Percentiles rank a stretch among this genome's conserved stretches.
Conservation (phyloP, 2,113 vertebrate species). For the Ceyx cyanopectus region DNA sequence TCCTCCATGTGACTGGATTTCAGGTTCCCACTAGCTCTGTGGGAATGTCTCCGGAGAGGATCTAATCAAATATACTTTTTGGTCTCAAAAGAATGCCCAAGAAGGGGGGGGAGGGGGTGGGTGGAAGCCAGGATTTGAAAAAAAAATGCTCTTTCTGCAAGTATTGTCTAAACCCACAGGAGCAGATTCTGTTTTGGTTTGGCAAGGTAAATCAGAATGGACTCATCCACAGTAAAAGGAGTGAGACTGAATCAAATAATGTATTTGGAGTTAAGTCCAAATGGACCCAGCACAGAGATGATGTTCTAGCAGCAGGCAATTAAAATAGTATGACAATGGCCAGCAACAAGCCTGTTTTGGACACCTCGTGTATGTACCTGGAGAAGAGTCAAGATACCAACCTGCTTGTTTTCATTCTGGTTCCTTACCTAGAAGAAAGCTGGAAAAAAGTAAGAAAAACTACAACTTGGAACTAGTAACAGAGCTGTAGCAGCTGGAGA, state of each 20-base stretch:
- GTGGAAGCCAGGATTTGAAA: background rate
- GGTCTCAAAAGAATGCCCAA: background rate
- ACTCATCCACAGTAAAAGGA: background rate
- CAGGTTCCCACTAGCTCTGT: background rate
- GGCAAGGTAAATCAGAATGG: background rate
- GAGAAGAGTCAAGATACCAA: background rate
- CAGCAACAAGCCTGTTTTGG: background rate
- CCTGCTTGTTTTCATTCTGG: background rate
- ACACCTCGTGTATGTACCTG: background rate
- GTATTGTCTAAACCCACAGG: background rate
- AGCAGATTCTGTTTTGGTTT: background rate
- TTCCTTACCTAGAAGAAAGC: slow-evolving; percentile 3
- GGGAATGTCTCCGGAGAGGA: background rate
- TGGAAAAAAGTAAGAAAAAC: background rate
- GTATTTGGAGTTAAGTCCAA: background rate
- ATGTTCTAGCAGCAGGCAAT: background rate
- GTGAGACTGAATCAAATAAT: background rate
- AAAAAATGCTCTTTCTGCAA: background rate
- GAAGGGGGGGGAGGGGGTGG: background rate
- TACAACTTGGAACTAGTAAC: background rate
- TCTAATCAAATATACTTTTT: background rate
- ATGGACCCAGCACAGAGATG: background rate
- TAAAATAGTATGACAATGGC: background rate
- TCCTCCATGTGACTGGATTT: background rate
- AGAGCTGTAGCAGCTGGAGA: background rate